A percentile compares a stretch with the other conserved stretches of the same genome.
phyloP scores from a whole-genome alignment of 1,140 invertebrate species.

The Sogatella furcifera region DNA sequence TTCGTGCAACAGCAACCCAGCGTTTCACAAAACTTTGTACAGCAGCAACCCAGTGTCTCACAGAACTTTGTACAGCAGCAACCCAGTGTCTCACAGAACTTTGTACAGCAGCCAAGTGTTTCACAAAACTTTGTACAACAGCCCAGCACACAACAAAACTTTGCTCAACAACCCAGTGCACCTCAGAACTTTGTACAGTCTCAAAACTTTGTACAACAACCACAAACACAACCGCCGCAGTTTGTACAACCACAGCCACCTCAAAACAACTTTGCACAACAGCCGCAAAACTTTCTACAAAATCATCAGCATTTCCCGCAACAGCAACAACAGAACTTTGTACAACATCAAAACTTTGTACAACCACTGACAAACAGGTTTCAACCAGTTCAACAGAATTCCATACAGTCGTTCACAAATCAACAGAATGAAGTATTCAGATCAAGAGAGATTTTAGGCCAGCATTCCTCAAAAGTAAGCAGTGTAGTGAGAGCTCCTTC shows the following conservation, averaged over 20 bases:
- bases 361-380: neutral
- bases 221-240: neutral
- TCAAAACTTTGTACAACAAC: neutral
- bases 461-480: conserved; percentile 4
- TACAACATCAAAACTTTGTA: neutral
- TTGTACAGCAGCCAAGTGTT: neutral
- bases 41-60: neutral
- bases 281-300: neutral
- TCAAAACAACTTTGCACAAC: neutral
- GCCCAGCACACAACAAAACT: neutral
- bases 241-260: neutral
- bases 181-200: neutral
- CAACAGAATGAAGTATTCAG: neutral
- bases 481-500: conserved; percentile 7
- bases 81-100: neutral
- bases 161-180: neutral
- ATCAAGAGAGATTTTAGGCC: neutral
- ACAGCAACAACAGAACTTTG: neutral
- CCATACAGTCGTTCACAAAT: neutral
- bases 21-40: no score
- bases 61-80: neutral
- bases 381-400: neutral
- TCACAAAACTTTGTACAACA: neutral
- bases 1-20: no score
- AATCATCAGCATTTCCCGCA: neutral